These are phyloP conservation scores for Sphaerophoria taeniata DNA, from an alignment of 2,888 invertebrate species.

Conservation along the genomic window DNA sequence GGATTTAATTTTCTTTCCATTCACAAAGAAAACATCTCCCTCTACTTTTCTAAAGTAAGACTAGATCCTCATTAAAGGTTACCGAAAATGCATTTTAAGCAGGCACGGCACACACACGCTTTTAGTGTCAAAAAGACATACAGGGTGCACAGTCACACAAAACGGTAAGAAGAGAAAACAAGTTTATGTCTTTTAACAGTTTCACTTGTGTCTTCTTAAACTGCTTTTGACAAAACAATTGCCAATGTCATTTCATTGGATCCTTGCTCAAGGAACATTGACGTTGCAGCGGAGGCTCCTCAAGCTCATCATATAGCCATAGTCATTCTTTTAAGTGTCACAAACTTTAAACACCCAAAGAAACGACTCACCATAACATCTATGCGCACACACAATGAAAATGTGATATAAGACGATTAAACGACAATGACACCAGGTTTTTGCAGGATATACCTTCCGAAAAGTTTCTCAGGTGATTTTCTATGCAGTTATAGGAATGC, in stretches of 20 bases:
- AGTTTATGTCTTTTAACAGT: constrained; percentile 43
- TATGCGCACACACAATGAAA: constrained; percentile 66
- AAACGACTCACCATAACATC: constrained; percentile 63
- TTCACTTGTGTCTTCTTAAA: constrained; percentile 66
- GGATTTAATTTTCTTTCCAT: constrained; percentile 47
- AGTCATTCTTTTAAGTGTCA: constrained; percentile 26
- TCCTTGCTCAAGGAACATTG: no score
- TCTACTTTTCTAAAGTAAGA: not conserved
- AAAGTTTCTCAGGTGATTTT: constrained; percentile 73
- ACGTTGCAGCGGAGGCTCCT: no score
- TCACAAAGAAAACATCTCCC: constrained; percentile 2
- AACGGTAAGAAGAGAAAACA: no score
- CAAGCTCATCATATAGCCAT: constrained; percentile 39
- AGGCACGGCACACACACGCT: no score
- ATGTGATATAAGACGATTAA: constrained; percentile 73
- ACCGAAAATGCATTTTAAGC: constrained; percentile 59
- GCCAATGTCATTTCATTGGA: constrained; percentile 52
- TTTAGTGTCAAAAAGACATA: constrained; percentile 16
- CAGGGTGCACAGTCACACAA: not conserved
- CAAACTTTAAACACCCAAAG: constrained; percentile 52
- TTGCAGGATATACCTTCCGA: constrained; percentile 47
- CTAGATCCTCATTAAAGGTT: constrained; percentile 40
- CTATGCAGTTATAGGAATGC: constrained; percentile 53
- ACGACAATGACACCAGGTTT: constrained; percentile 71
- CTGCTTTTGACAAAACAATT: constrained; percentile 66